These are phyloP conservation scores for Rhinatrema bivittatum DNA, from an alignment of 2,797 vertebrate species.

Conservation along the genomic window DNA sequence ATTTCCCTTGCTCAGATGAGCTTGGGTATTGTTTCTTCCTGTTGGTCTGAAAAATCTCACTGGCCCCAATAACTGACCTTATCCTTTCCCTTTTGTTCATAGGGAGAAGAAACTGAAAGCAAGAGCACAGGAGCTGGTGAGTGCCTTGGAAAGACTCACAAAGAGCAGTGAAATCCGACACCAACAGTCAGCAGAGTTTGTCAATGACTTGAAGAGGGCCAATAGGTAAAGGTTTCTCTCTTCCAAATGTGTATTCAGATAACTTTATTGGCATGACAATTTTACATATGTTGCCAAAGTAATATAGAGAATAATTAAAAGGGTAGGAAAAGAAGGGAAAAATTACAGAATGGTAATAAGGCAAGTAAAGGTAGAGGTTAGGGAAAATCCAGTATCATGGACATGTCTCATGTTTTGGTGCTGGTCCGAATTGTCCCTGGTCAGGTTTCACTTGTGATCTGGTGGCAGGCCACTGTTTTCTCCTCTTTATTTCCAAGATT, in stretches of 20 bases:
- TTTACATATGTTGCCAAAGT: too few relatives aligned
- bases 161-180: constrained; percentile 80
- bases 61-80: neutral
- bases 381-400: too few relatives aligned
- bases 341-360: too few relatives aligned
- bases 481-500: too few relatives aligned
- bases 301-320: too few relatives aligned
- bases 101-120: constrained; percentile 80
- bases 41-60: neutral
- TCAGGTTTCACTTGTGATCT: too few relatives aligned
- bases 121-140: constrained; percentile 75
- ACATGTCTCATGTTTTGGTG: too few relatives aligned
- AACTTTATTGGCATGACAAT: too few relatives aligned
- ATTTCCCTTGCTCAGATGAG: neutral
- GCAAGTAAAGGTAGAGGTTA: too few relatives aligned
- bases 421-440: too few relatives aligned
- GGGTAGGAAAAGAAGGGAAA: too few relatives aligned
- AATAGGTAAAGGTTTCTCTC: constrained; percentile 59
- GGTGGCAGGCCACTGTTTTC: too few relatives aligned
- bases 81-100: constrained; percentile 2
- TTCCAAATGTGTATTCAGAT: neutral
- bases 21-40: neutral
- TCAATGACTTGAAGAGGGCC: constrained; percentile 77
- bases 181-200: constrained; percentile 78
- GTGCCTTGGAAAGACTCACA: constrained; percentile 72